These are phyloP conservation scores for Urosaurus nigricauda DNA, from an alignment of 2,797 vertebrate species.

Conservation along the genomic window DNA sequence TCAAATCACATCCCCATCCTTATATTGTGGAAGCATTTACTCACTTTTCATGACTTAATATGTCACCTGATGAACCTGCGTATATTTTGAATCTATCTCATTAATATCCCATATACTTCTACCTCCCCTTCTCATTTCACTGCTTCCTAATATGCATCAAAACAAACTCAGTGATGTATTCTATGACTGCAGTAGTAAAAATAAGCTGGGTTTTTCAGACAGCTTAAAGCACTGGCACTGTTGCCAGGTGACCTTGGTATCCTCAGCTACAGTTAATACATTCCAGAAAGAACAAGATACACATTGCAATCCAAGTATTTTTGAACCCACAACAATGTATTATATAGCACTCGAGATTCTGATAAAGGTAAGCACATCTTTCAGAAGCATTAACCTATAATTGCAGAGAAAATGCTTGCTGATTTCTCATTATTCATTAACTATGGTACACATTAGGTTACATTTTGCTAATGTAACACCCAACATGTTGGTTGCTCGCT, in stretches of 20 bases:
- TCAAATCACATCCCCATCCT: not conserved
- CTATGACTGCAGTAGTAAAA: not conserved
- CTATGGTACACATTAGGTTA: not conserved
- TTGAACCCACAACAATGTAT: not conserved
- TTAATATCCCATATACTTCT: not conserved
- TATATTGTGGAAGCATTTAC: not conserved
- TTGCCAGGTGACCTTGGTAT: not conserved
- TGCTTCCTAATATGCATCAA: not conserved
- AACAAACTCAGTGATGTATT: not conserved
- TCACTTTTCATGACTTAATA: not conserved
- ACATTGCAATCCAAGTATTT: not conserved
- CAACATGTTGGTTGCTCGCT: not conserved
- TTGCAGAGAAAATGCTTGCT: not conserved
- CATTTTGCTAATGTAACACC: constrained; percentile 6
- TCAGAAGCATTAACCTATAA: not conserved
- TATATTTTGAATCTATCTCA: not conserved
- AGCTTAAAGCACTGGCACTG: not conserved
- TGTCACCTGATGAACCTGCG: not conserved
- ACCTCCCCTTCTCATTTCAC: not conserved
- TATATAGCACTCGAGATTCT: not conserved
- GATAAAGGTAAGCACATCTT: not conserved
- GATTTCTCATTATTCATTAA: not conserved
- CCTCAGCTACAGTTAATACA: not conserved
- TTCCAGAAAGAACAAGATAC: not conserved
- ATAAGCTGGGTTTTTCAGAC: not conserved